Percentiles rank a stretch among this genome's conserved stretches.
phyloP scores from a whole-genome alignment of 2,797 vertebrate species.

The Margarornis squamiger region DNA sequence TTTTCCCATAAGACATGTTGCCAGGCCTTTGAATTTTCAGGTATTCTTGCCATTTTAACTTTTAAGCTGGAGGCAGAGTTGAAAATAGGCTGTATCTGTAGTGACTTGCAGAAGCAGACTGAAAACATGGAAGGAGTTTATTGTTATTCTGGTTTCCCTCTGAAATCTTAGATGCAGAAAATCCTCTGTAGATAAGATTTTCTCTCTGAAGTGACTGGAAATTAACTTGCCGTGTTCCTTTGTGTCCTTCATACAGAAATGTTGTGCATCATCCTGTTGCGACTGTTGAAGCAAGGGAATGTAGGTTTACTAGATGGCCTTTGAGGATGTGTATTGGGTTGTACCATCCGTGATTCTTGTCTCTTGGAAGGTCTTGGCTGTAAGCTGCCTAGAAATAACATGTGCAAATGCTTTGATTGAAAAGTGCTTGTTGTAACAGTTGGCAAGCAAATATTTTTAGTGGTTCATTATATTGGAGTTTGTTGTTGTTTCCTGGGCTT shows the following conservation, averaged over 20 bases:
- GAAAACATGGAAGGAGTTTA: background rate
- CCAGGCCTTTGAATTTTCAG: background rate
- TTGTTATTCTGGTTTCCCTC: background rate
- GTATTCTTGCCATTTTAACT: background rate
- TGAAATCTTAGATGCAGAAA: background rate
- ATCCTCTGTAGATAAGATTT: background rate
- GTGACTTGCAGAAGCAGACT: background rate
- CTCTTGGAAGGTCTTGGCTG: background rate
- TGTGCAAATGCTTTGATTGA: background rate
- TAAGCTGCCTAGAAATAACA: background rate
- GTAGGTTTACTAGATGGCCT: background rate
- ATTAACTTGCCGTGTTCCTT: background rate
- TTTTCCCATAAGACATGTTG: background rate
- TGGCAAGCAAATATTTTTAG: background rate
- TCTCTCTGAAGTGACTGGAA: background rate
- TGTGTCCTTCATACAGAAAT: background rate
- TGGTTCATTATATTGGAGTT: background rate
- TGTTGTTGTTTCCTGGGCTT: background rate
- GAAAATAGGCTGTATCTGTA: background rate
- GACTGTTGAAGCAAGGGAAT: background rate
- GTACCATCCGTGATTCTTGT: background rate
- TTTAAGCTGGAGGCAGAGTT: background rate
- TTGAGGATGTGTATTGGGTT: background rate
- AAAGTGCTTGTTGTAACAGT: background rate
- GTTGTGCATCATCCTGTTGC: background rate